These are phyloP conservation scores for Drosophila greeni DNA, from an alignment of 2,888 invertebrate genomes.

Conservation along the genomic window DNA sequence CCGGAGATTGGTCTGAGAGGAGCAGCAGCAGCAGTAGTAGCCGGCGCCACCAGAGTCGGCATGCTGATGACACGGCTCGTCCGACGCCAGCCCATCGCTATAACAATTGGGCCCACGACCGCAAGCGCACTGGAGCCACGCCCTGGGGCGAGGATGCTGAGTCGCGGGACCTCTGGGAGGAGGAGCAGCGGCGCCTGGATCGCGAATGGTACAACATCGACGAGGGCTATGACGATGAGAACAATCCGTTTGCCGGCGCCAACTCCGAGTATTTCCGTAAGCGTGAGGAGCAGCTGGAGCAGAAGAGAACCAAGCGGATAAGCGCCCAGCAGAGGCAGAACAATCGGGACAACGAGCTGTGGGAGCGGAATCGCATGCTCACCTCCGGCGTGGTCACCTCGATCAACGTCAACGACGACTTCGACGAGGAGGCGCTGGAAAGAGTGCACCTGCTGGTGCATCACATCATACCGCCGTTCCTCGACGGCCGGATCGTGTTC, in stretches of 20 bases:
- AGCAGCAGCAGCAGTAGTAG: slow-evolving; percentile 67
- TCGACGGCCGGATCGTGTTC: slow-evolving; percentile 98
- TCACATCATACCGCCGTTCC: slow-evolving; percentile 98
- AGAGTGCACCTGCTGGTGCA: slow-evolving; percentile 97
- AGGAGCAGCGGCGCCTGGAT: slow-evolving; percentile 93
- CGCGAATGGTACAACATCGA: slow-evolving; percentile 98
- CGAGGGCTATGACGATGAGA: slow-evolving; percentile 94
- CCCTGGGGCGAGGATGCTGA: slow-evolving; percentile 84
- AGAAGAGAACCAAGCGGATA: slow-evolving; percentile 92
- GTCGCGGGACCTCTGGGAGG: slow-evolving; percentile 91
- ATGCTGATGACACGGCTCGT: slow-evolving; percentile 85
- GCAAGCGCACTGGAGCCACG: slow-evolving; percentile 84
- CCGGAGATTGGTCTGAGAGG: slow-evolving; percentile 75
- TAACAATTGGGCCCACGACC: slow-evolving; percentile 87
- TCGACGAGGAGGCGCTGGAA: slow-evolving; percentile 96
- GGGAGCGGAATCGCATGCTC: slow-evolving; percentile 99
- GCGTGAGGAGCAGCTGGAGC: slow-evolving; percentile 95
- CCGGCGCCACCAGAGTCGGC: slow-evolving; percentile 73
- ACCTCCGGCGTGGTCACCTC: slow-evolving; percentile 96
- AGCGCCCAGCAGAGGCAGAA: slow-evolving; percentile 98
- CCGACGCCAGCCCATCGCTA: slow-evolving; percentile 91
- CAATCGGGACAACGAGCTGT: slow-evolving; percentile 98
- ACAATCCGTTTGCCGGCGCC: slow-evolving; percentile 93
- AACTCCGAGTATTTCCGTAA: slow-evolving; percentile 94
- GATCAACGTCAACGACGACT: slow-evolving; percentile 92